Percentiles rank a stretch among this genome's conserved stretches.
Conservation (phyloP, 2,797 vertebrate species). For the Pteronotus mesoamericanus region DNA sequence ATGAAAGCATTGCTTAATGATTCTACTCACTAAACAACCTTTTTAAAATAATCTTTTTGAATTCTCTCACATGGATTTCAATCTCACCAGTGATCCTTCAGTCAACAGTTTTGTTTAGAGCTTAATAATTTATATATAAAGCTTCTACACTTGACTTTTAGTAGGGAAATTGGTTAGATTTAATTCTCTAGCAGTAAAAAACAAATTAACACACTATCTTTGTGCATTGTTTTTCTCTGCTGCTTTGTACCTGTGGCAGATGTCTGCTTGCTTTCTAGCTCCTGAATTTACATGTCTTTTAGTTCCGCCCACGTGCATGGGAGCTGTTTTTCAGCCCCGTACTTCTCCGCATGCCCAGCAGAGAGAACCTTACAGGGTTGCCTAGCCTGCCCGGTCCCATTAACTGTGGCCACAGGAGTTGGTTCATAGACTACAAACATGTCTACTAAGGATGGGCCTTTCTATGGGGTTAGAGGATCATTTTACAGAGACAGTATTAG, state of each 20-base stretch:
- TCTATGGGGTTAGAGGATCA: background rate
- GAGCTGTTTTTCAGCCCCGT: background rate
- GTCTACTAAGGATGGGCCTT: background rate
- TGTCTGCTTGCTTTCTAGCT: background rate
- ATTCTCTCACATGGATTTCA: background rate
- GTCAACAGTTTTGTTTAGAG: background rate
- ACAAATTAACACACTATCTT: background rate
- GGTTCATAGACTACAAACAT: background rate
- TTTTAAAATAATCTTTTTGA: background rate
- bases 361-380: slow-evolving; percentile 1
- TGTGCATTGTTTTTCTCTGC: background rate
- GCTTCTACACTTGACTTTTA: background rate
- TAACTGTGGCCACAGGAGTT: background rate
- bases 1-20: background rate
- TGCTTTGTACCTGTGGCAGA: background rate
- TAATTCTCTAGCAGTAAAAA: background rate
- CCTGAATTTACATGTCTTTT: background rate
- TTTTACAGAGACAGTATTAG: slow-evolving; percentile 8
- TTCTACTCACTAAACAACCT: background rate
- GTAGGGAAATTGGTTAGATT: background rate
- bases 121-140: slow-evolving; percentile 5
- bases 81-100: background rate
- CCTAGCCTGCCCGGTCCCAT: background rate
- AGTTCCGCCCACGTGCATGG: background rate
- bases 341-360: background rate